These are phyloP conservation scores for Xiphias gladius DNA, from an alignment of 2,113 vertebrate species.

Conservation along the genomic window DNA sequence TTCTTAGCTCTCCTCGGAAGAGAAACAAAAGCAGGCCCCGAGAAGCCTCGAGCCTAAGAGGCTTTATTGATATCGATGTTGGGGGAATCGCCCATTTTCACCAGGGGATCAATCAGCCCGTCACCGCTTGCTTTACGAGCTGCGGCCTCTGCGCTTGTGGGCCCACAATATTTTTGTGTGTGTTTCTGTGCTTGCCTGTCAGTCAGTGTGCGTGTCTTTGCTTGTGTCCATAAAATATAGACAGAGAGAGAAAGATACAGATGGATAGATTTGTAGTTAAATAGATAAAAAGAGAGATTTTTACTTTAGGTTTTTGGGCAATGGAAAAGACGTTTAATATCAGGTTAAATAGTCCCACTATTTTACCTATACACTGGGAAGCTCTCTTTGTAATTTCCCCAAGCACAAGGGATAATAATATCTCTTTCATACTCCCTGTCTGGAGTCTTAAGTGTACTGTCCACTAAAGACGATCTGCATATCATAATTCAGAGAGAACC, in stretches of 20 bases:
- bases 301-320: constrained; percentile 2
- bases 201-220: constrained; percentile 39
- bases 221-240: constrained; percentile 15
- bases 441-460: constrained; percentile 53
- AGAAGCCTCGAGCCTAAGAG: constrained; percentile 84
- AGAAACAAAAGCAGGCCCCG: constrained; percentile 86
- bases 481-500: constrained; percentile 72
- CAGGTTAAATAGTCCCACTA: constrained; percentile 8
- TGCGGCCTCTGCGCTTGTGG: constrained; percentile 65
- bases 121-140: constrained; percentile 82
- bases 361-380: constrained; percentile 5
- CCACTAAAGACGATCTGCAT: constrained; percentile 60
- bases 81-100: constrained; percentile 86
- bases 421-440: constrained; percentile 36
- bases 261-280: constrained; percentile 8
- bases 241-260: constrained; percentile 9
- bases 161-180: constrained; percentile 36
- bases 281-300: constrained; percentile 17
- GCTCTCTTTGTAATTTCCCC: constrained; percentile 10
- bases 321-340: constrained; percentile 40
- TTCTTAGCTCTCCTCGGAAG: constrained; percentile 84
- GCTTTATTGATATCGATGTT: constrained; percentile 88
- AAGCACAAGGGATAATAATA: constrained; percentile 31
- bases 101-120: constrained; percentile 85
- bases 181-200: constrained; percentile 17